Conservation (phyloP, 2,113 vertebrate genomes). For the Tylochromis polylepis region DNA sequence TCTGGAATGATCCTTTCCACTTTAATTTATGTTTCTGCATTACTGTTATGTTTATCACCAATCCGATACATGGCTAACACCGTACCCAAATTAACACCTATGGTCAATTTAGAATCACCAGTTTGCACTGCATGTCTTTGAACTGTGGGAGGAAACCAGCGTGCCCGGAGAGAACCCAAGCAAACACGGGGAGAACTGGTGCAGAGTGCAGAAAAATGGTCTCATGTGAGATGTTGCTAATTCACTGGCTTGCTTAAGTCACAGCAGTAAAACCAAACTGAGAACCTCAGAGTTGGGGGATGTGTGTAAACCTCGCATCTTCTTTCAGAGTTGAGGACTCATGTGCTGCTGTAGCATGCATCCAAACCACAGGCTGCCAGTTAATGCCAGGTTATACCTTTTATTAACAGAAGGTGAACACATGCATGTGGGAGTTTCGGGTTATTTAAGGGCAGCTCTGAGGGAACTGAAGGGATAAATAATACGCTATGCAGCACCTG, state of each 20-base stretch:
- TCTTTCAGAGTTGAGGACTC: neutral
- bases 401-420: neutral
- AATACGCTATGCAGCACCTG: neutral
- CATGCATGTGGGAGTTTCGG: neutral
- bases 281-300: neutral
- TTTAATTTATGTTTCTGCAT: neutral
- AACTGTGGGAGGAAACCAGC: neutral
- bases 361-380: neutral
- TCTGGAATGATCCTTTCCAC: neutral
- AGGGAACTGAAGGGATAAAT: neutral
- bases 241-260: neutral
- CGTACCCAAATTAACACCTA: neutral
- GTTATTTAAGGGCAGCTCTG: neutral
- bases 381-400: neutral
- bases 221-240: neutral
- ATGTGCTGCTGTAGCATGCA: neutral
- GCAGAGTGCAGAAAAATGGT: neutral
- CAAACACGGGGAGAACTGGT: neutral
- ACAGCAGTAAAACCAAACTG: neutral
- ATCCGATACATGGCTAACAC: neutral
- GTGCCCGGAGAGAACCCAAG: neutral
- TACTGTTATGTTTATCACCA: neutral
- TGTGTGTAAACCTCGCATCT: neutral
- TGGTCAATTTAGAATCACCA: neutral
- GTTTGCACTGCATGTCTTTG: neutral